Conservation (phyloP, 2,888 invertebrate genomes). For the Folsomia manolachei region DNA sequence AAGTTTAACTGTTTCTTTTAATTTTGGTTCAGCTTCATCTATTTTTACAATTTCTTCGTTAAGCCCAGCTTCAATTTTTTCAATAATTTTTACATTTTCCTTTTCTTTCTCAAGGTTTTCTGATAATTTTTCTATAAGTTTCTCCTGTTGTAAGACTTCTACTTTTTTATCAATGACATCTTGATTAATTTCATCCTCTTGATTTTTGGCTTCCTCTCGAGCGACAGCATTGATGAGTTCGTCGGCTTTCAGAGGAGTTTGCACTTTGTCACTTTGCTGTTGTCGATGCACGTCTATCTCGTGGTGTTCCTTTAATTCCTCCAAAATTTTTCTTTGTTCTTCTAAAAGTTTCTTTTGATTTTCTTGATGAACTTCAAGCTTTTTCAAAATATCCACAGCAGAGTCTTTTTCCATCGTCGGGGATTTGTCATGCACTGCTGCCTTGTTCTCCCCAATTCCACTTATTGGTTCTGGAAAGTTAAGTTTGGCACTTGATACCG, state of each 20-base stretch:
- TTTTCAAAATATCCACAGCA: conserved; percentile 60
- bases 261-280: neutral
- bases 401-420: conserved; percentile 29
- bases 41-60: conserved; percentile 32
- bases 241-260: neutral
- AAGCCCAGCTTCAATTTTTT: conserved; percentile 34
- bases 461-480: too few species aligned
- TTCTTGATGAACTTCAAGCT: conserved; percentile 66
- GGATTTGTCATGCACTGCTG: conserved; percentile 23
- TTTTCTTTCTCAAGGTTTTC: conserved; percentile 36
- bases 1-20: neutral
- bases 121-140: conserved; percentile 33
- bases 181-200: neutral
- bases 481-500: too few species aligned
- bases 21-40: conserved; percentile 11
- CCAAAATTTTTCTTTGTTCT: conserved; percentile 65
- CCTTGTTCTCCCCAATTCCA: too few species aligned
- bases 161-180: conserved; percentile 19
- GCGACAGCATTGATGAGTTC: conserved; percentile 1
- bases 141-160: conserved; percentile 22
- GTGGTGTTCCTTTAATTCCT: conserved; percentile 61
- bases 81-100: conserved; percentile 31
- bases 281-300: conserved; percentile 42
- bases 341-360: conserved; percentile 67
- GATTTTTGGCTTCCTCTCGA: neutral